Evolutionary conservation across 2,888 invertebrate genomes (phyloP).

Genomic region (Thera obeliscata): DNA sequence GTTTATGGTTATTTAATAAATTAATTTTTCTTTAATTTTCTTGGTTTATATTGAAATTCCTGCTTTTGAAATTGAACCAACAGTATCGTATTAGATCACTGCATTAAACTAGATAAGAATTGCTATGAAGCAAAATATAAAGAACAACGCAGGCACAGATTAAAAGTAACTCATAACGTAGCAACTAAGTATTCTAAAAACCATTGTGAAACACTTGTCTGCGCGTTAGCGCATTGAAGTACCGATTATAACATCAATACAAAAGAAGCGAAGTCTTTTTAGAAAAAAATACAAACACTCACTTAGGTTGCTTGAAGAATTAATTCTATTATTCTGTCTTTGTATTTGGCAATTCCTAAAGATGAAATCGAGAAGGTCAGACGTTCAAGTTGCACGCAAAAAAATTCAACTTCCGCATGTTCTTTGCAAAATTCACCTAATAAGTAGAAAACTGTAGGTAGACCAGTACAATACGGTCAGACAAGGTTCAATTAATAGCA

Average conservation of each 20-base stretch:
- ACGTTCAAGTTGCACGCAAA: constrained; percentile 7
- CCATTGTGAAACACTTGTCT: constrained; percentile 32
- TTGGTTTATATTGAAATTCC: constrained; percentile 43
- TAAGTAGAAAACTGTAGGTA: constrained; percentile 8
- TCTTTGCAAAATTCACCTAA: constrained; percentile 7
- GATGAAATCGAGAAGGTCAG: constrained; percentile 33
- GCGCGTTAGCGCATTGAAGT: constrained; percentile 19
- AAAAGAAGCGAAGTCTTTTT: constrained; percentile 24
- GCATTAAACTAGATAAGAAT: neutral
- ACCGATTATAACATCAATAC: constrained; percentile 29
- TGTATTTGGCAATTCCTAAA: constrained; percentile 28
- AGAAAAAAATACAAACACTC: constrained; percentile 30
- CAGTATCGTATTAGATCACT: neutral
- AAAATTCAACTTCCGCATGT: constrained; percentile 18
- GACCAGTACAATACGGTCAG: constrained; percentile 3
- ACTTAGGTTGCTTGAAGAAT: constrained; percentile 29
- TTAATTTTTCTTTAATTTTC: constrained; percentile 68
- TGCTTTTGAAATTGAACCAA: constrained; percentile 5
- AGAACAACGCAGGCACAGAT: constrained; percentile 8
- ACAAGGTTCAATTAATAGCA: constrained; percentile 8
- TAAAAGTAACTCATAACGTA: constrained; percentile 22
- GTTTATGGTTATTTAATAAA: constrained; percentile 83
- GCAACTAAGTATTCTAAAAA: constrained; percentile 1
- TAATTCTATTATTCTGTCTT: constrained; percentile 7
- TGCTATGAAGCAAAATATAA: constrained; percentile 9